A percentile compares a stretch with the other conserved stretches of the same genome.
These are phyloP conservation scores for Bolinopsis microptera DNA, from an alignment of 37 sponge, comb jelly and placozoan species.

Conservation along the genomic window DNA sequence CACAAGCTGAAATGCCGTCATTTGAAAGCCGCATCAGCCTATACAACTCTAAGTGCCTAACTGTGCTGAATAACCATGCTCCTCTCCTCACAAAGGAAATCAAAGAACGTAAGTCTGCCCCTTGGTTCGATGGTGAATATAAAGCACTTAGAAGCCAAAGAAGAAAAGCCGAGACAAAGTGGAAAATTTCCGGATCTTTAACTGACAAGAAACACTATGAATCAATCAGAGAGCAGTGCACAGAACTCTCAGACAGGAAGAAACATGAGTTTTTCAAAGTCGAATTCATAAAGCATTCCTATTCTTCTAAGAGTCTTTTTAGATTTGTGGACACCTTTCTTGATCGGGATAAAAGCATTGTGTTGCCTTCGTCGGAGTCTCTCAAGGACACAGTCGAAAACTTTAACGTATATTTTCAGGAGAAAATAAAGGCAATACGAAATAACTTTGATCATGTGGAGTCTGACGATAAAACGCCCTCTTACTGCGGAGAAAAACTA, in stretches of 20 bases:
- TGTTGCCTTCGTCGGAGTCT: neutral
- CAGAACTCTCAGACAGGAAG: neutral
- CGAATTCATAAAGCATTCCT: neutral
- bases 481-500: neutral
- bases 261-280: conserved; percentile 1
- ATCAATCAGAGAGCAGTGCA: neutral
- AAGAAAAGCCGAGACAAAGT: neutral
- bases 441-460: neutral
- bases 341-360: neutral
- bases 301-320: neutral
- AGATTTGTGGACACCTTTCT: conserved; percentile 4
- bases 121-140: neutral
- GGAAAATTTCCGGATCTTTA: neutral
- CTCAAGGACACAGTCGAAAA: neutral
- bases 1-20: no score
- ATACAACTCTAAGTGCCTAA: neutral
- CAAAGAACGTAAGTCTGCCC: neutral
- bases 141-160: neutral
- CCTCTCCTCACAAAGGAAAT: neutral
- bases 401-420: neutral
- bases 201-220: neutral
- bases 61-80: neutral
- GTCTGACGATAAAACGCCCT: neutral
- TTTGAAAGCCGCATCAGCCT: neutral
- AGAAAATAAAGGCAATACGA: neutral